Percentiles rank a stretch among this genome's conserved stretches.
phyloP scores from a whole-genome alignment of 2,888 invertebrate species.

The Tetropium fuscum region DNA sequence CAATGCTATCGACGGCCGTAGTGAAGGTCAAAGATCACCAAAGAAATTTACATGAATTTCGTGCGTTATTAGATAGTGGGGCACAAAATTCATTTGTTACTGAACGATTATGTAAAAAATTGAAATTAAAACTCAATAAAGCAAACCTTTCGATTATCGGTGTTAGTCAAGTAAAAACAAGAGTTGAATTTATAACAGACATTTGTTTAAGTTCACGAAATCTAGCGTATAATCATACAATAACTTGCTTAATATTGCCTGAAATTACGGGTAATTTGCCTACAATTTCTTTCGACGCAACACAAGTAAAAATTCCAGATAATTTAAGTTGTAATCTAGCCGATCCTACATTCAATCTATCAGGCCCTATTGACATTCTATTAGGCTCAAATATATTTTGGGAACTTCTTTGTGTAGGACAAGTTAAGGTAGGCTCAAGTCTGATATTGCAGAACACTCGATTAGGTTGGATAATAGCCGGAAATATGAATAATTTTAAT shows the following conservation, averaged over 20 bases:
- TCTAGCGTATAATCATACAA: constrained; percentile 13
- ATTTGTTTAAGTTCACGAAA: constrained; percentile 20
- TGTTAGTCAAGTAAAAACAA: constrained; percentile 21
- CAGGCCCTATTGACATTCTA: constrained; percentile 30
- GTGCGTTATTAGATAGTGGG: constrained; percentile 22
- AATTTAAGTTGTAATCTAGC: constrained; percentile 30
- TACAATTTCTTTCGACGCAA: constrained; percentile 17
- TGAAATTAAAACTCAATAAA: constrained; percentile 12
- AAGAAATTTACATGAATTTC: constrained; percentile 8
- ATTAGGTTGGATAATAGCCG: constrained; percentile 38
- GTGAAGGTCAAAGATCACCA: constrained; percentile 3
- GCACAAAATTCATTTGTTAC: constrained; percentile 13
- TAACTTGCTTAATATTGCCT: constrained; percentile 26
- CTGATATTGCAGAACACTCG: constrained; percentile 28
- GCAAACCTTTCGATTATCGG: constrained; percentile 26
- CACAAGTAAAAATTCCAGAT: constrained; percentile 23
- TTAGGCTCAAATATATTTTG: constrained; percentile 34
- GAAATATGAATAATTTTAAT: constrained; percentile 15
- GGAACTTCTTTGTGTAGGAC: constrained; percentile 20
- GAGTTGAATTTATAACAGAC: constrained; percentile 14
- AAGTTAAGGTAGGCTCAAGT: constrained; percentile 27
- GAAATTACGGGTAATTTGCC: constrained; percentile 29
- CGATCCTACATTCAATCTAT: constrained; percentile 33
- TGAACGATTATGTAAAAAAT: constrained; percentile 8
- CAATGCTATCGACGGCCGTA: constrained; percentile 5